phyloP scores from a whole-genome alignment of 2,888 invertebrate genomes.

The Ramazzottius varieornatus region DNA sequence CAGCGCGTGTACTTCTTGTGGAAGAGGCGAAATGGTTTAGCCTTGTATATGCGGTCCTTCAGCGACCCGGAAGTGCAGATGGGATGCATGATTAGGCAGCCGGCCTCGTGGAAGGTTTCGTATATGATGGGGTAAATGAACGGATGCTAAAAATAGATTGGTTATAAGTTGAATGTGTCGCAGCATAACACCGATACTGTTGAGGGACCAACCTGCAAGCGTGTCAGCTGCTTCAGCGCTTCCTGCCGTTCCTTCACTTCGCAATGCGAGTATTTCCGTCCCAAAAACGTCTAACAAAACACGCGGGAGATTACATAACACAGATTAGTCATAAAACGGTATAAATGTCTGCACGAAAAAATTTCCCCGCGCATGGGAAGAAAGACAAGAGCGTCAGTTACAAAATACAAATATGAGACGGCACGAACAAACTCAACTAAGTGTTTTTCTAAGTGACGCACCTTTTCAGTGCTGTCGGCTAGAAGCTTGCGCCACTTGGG shows the following conservation, averaged over 20 bases:
- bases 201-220: background rate
- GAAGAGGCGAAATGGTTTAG: background rate
- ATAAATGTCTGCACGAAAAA: too few species aligned
- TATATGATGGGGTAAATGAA: background rate
- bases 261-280: background rate
- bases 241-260: constrained; percentile 3
- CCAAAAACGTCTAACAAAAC: background rate
- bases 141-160: background rate
- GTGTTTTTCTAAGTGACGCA: too few species aligned
- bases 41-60: background rate
- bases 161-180: background rate
- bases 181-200: background rate
- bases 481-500: too few species aligned
- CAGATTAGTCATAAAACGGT: too few species aligned
- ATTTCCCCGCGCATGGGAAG: too few species aligned
- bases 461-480: too few species aligned
- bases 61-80: background rate
- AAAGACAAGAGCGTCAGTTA: too few species aligned
- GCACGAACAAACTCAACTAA: too few species aligned
- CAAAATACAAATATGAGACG: too few species aligned
- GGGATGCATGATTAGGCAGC: background rate
- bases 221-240: background rate
- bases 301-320: too few species aligned
- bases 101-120: background rate
- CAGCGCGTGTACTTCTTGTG: background rate